Evolutionary conservation across 2,797 vertebrate genomes (phyloP), one percentile per base, ranked within the genome.

Genomic region (Argentina silus): DNA sequence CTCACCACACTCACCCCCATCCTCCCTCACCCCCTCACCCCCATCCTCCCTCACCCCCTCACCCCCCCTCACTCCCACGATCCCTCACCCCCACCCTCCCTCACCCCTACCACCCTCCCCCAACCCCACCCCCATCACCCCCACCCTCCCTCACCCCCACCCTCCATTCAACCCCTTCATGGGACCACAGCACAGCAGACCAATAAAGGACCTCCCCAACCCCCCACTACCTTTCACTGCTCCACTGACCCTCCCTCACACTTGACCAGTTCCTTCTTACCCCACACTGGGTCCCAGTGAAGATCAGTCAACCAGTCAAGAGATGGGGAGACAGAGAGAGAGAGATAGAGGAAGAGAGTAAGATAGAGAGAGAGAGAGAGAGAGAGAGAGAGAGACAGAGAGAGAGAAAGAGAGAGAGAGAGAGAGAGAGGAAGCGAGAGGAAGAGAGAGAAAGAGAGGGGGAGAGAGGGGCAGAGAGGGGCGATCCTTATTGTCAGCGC

Each of bases 131-230:
- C 36, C 10, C 23, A 19, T 12, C 23, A 27, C 57, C 23, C 21
- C 11, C 10, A 23, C 6, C 7, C 11, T 27, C 57, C 23, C 57
- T 23, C 57, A 57, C 19, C 51, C 6, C 15, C 15, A 14, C 51
- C 51, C 51, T 6, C 51, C 51, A 53, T n/a, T 53, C 50, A 53
- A n/a, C 10, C 57, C 57, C 57, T 27, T 23, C 23, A 60, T 60
- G 11, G 23, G 23, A 36, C 57, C 57, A 60, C 57, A 60, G 57
- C 57, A 21, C 57, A 60, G 57, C 12, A 27, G 57, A 60, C 57
- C 21, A 60, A 60, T 60, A 15, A 12, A 60, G 14, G 23, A 27
- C 57, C 9, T n/a, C 17, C 51, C 15, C 6, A 53, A 14, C 51
- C 17, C 15, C 51, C 51, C 51, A 53, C 51, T 15, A 53, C 17